Conservation (phyloP, 2,888 invertebrate genomes). For the Phymatocera aterrima region DNA sequence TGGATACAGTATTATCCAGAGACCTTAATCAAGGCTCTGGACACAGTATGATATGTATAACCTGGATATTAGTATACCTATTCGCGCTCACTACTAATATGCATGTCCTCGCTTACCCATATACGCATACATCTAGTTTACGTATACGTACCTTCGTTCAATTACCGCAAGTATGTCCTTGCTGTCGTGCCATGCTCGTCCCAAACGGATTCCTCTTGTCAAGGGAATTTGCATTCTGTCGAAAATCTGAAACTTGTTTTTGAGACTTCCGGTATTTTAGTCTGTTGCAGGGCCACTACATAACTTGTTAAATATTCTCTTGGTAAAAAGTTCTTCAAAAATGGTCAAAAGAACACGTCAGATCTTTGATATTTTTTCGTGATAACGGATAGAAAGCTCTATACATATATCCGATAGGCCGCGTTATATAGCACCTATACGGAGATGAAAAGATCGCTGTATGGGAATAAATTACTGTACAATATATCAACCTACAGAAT, state of each 20-base stretch:
- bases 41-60: not conserved
- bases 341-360: no score
- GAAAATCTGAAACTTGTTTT: not conserved
- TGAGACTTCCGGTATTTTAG: not conserved
- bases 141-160: not conserved
- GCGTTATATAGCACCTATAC: no score
- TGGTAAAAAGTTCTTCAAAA: not conserved
- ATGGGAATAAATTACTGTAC: not conserved
- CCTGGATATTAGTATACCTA: not conserved
- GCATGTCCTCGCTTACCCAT: not conserved
- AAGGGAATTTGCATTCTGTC: not conserved
- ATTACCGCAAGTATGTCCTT: constrained; percentile 13
- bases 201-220: constrained; percentile 11
- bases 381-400: not conserved
- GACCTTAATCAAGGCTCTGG: not conserved
- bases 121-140: not conserved
- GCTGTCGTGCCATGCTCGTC: not conserved
- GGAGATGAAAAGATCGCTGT: not conserved
- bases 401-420: not conserved
- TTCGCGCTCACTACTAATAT: not conserved
- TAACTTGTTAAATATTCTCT: not conserved
- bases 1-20: not conserved
- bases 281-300: no score
- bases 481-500: not conserved
- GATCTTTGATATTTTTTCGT: not conserved